phyloP scores from a whole-genome alignment of 2,113 vertebrate species.

The Ginglymostoma cirratum region DNA sequence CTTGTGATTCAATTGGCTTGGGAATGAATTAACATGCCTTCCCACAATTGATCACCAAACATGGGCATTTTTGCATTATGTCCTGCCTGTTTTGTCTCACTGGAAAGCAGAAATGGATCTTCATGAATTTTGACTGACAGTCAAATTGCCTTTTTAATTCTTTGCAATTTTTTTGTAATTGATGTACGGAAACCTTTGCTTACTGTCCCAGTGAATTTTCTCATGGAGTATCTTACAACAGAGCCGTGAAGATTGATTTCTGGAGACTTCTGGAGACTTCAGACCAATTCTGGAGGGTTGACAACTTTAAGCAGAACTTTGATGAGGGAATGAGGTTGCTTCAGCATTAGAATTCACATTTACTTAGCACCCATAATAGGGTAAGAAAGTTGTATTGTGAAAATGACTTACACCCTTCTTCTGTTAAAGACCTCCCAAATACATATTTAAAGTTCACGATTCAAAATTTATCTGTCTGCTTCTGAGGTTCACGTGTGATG shows the following conservation, averaged over 20 bases:
- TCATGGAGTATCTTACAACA: background rate
- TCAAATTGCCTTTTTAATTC: background rate
- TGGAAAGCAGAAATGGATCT: background rate
- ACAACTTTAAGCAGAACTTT: background rate
- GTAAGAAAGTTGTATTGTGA: background rate
- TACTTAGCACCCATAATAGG: background rate
- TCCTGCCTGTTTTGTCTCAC: too few species aligned
- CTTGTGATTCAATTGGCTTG: background rate
- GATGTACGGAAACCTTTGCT: background rate
- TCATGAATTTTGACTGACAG: background rate
- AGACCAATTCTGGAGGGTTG: background rate
- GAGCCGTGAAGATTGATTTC: background rate
- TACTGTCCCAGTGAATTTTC: background rate
- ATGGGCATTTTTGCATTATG: background rate
- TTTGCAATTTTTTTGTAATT: background rate
- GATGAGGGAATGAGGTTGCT: background rate
- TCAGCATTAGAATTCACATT: background rate
- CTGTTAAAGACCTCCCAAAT: too few species aligned
- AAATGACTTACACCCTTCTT: too few species aligned
- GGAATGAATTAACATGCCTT: background rate
- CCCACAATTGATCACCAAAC: background rate
- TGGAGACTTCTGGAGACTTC: background rate
- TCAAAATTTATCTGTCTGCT: background rate
- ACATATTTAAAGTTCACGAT: background rate
- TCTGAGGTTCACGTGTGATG: background rate